Percentiles rank a stretch among this genome's conserved stretches.
phyloP scores from a whole-genome alignment of 1,140 invertebrate species.

The Eufriesea mexicana region DNA sequence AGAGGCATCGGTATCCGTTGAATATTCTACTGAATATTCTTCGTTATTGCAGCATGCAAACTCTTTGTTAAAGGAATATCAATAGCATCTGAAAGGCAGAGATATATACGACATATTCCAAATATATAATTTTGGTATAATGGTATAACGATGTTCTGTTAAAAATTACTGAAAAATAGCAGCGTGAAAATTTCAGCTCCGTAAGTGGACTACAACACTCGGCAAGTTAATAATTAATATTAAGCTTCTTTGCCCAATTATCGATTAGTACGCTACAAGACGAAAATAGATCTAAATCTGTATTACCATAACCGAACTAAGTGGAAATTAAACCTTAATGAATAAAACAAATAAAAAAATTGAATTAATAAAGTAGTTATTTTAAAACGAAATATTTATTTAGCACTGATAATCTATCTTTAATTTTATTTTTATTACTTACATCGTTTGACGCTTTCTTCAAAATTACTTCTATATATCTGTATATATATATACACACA shows the following conservation, averaged over 20 bases:
- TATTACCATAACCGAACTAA: background rate
- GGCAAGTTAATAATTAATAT: slow-evolving; percentile 6
- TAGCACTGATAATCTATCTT: background rate
- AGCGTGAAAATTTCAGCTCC: background rate
- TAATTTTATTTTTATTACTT: background rate
- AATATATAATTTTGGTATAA: background rate
- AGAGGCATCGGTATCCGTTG: background rate
- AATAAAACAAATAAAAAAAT: background rate
- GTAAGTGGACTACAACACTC: background rate
- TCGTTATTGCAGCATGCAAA: background rate
- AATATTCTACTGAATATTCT: background rate
- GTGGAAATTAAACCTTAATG: slow-evolving; percentile 4
- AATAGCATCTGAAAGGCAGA: background rate
- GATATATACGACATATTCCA: background rate
- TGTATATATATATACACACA: background rate
- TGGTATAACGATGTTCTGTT: background rate
- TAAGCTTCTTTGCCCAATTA: background rate
- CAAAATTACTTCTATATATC: too few relatives aligned
- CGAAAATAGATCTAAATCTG: background rate
- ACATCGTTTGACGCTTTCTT: background rate
- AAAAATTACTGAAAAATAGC: background rate
- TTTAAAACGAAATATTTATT: background rate
- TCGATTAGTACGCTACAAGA: background rate
- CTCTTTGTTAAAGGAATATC: background rate
- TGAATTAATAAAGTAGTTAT: background rate